Evolutionary conservation across 2,113 vertebrate genomes (phyloP).

Genomic region (Regulus satrapa): DNA sequence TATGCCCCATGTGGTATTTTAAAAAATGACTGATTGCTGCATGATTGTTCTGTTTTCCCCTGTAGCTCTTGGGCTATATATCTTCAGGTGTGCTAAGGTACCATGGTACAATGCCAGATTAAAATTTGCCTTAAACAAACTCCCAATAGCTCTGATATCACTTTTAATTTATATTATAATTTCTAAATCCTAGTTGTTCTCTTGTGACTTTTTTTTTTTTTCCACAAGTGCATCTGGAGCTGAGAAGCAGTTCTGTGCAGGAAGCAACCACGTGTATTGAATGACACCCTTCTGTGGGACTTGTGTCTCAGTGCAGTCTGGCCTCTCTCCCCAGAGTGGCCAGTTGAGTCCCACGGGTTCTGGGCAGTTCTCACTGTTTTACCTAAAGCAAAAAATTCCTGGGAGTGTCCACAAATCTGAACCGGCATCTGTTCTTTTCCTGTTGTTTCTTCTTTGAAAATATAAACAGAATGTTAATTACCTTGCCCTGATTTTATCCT

Average conservation of each 20-base stretch:
- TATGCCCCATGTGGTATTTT: background rate
- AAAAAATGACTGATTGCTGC: conserved; percentile 13
- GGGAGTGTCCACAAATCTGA: conserved; percentile 38
- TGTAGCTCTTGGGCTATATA: conserved; percentile 8
- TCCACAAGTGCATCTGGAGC: background rate
- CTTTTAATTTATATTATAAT: conserved; percentile 69
- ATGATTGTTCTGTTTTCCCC: conserved; percentile 17
- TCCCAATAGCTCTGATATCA: conserved; percentile 49
- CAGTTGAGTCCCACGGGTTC: background rate
- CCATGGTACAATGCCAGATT: conserved; percentile 21
- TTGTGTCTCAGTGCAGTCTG: background rate
- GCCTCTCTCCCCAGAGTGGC: background rate
- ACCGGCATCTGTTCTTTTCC: conserved; percentile 49
- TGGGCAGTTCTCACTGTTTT: conserved; percentile 5
- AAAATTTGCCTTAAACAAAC: conserved; percentile 53
- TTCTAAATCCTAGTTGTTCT: conserved; percentile 24
- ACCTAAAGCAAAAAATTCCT: conserved; percentile 56
- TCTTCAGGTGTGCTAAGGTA: conserved; percentile 18
- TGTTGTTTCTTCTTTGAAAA: conserved; percentile 63
- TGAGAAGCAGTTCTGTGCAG: background rate
- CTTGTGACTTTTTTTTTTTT: background rate
- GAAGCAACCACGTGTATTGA: background rate
- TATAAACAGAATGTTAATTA: conserved; percentile 66
- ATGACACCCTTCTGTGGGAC: background rate
- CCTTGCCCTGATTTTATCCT: conserved; percentile 55